These are phyloP conservation scores for Andricus quercusramuli DNA, from an alignment of 2,888 invertebrate genomes.

Conservation along the genomic window DNA sequence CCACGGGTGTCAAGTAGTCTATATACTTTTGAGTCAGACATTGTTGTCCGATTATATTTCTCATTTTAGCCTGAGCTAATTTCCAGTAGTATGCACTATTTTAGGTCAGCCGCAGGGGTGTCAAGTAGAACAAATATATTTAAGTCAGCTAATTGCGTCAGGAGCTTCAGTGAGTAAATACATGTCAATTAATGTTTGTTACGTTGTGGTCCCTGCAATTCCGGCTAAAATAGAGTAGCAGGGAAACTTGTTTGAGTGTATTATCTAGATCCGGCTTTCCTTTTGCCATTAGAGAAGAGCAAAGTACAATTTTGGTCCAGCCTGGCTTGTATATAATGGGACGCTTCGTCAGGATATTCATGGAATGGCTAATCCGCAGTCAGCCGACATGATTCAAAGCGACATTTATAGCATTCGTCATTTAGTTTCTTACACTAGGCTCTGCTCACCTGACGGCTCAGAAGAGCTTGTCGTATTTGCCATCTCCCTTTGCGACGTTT, in stretches of 20 bases:
- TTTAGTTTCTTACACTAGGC: constrained; percentile 61
- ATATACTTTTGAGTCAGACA: no score
- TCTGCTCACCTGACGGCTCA: constrained; percentile 60
- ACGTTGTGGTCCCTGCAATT: background rate
- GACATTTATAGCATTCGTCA: constrained; percentile 62
- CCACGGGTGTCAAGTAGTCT: no score
- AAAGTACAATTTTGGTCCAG: constrained; percentile 32
- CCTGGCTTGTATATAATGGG: constrained; percentile 15
- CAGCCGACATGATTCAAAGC: constrained; percentile 46
- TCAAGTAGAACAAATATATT: background rate
- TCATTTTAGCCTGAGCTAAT: no score
- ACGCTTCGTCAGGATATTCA: constrained; percentile 67
- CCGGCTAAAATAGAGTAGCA: constrained; percentile 21
- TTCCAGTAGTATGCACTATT: background rate
- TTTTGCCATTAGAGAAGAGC: constrained; percentile 34
- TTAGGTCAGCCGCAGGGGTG: background rate
- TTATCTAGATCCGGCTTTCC: constrained; percentile 39
- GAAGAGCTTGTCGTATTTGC: constrained; percentile 74
- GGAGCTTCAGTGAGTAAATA: background rate
- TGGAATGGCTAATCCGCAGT: constrained; percentile 67
- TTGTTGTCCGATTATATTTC: no score
- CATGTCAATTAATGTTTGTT: constrained; percentile 21
- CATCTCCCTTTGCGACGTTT: constrained; percentile 72
- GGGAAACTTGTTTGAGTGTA: constrained; percentile 29
- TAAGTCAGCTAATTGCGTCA: background rate